These are phyloP conservation scores for Hippopotamyrus pictus DNA, from an alignment of 2,797 vertebrate genomes.

Conservation along the genomic window DNA sequence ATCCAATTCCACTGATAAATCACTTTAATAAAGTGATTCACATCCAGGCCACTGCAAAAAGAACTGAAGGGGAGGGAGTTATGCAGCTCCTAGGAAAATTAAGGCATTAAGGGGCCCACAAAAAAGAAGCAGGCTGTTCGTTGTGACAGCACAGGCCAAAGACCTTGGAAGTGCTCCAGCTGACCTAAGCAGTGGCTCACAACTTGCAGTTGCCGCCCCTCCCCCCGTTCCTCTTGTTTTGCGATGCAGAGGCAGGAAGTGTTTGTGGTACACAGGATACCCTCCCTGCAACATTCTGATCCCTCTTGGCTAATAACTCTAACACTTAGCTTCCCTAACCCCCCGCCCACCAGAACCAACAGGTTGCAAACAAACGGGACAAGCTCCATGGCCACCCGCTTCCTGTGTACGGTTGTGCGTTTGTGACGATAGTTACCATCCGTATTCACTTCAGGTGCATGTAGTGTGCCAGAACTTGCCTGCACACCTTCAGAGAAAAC, in stretches of 20 bases:
- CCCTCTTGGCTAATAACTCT: conserved; percentile 56
- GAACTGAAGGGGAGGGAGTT: neutral
- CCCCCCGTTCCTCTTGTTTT: conserved; percentile 29
- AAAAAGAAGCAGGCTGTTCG: neutral
- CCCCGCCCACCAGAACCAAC: neutral
- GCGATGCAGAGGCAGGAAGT: conserved; percentile 48
- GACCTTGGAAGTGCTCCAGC: neutral
- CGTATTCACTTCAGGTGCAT: neutral
- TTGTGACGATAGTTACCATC: neutral
- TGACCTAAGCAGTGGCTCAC: neutral
- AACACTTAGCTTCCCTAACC: conserved; percentile 65
- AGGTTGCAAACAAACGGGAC: conserved; percentile 49
- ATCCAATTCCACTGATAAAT: neutral
- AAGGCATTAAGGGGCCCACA: neutral
- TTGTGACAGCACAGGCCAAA: neutral
- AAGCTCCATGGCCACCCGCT: conserved; percentile 32
- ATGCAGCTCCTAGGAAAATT: neutral
- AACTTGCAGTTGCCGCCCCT: neutral
- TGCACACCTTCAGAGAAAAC: neutral
- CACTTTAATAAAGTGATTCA: neutral
- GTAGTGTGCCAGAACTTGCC: neutral
- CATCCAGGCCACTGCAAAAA: neutral
- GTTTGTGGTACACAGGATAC: conserved; percentile 59
- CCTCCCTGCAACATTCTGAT: conserved; percentile 40
- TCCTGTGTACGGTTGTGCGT: neutral